Evolutionary conservation across 2,113 vertebrate species (phyloP), one percentile per base, ranked within the genome.

Genomic region (Ciconia maguari): DNA sequence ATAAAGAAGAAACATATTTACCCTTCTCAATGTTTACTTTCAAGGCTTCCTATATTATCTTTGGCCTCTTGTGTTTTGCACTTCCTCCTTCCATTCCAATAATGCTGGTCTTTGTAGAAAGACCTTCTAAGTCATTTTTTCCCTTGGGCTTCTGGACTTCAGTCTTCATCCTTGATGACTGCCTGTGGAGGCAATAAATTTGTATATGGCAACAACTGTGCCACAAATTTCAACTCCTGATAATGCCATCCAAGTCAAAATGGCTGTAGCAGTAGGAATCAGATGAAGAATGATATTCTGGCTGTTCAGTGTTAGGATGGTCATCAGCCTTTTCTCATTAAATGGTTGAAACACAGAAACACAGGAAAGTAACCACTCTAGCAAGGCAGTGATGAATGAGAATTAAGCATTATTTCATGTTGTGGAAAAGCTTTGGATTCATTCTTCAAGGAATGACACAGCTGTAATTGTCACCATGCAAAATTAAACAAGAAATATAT

Each of bases 1-100:
- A 77, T 44, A 96, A 94, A 93, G 72, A 86, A 91, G 22, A 80
- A 90, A 34, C 24, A 34, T 97, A 93, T 97, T 97, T 97, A 75
- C 92, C 29, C n/a, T 96, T 89, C 83, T 90, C 72, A 94, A 6
- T 34, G 22, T 54, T 90, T 69, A 58, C 52, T 90, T 93, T 88
- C 75, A 94, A 81, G 55, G 41, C 29, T 89, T 84, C 92, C 88
- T 93, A 51, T 13, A 4, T 80, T 66, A 42, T 71, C 64, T 90
- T 88, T 90, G 83, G 29, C 75, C 46, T 90, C 64, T 74, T 42
- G 10, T 19, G 41, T 42, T 74, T 86, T 66, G n/a, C 16, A 70
- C 85, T 96, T 94, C 88, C 95, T 96, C 92, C 76, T 94, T 87
- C 32, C 65, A 71, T 48, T 82, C 48, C 77, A 89, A 11, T 70